Conservation (phyloP, 1,140 invertebrate species). For the Rhagoletis zephyria region DNA sequence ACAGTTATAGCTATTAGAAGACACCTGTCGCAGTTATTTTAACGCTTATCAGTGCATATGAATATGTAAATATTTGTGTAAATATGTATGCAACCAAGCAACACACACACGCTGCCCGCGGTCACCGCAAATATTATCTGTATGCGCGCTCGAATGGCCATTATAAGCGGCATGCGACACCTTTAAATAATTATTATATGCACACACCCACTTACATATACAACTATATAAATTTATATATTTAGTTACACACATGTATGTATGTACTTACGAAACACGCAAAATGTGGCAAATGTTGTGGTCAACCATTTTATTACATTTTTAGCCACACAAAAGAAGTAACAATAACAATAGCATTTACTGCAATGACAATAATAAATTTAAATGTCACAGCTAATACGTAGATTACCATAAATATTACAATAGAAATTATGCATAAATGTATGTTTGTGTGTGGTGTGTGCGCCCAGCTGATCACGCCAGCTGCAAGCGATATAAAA, state of each 20-base stretch:
- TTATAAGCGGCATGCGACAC: neutral
- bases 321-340: neutral
- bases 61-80: neutral
- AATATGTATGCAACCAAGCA: no score
- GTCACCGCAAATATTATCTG: neutral
- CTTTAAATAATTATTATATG: no score
- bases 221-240: no score
- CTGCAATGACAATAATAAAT: conserved; percentile 27
- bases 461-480: no score
- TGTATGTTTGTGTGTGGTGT: neutral
- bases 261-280: neutral
- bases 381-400: conserved; percentile 25
- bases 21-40: conserved; percentile 10
- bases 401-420: neutral
- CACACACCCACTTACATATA: no score
- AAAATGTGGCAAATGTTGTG: neutral
- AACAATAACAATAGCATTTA: neutral
- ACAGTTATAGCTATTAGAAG: neutral
- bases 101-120: no score
- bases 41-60: neutral
- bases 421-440: neutral
- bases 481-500: no score
- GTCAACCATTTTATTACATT: neutral
- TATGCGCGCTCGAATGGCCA: neutral
- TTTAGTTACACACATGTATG: neutral